Evolutionary conservation across 2,888 invertebrate genomes (phyloP), one percentile per base, ranked within the genome.

Genomic region (Ennomos fuscantarius): DNA sequence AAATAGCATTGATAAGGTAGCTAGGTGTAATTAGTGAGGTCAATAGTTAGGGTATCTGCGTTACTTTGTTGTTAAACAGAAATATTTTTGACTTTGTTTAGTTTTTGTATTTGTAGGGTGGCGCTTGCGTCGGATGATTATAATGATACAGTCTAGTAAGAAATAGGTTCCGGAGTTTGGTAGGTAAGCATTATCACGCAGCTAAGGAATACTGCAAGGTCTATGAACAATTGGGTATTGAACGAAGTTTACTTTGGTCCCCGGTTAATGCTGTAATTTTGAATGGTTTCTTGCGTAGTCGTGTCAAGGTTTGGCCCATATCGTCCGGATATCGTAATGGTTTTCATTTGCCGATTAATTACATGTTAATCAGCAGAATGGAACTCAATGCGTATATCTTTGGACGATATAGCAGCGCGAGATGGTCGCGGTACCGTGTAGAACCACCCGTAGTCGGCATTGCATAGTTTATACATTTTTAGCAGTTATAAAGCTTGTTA

Each of bases 11-110:
- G 75, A 72, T 87, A 83, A 84, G 79, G 76, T 87, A 88, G 86
- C 78, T 88, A 87, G 86, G 83, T 69, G 70, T 82, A 79, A 82
- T 84, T 82, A 87, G 84, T 79, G 79, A 76, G 77, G 77, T 77
- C 77, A 79, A 53, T 84, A 81, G 78, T 70, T 82, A 80, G 75
- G 78, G 72, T 77, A 75, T 76, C 73, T 73, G 82, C 74, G 74
- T 78, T 81, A 77, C 73, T 81, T 79, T 74, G 80, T 84, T 85
- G 78, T 76, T 12, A 56, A 69, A 75, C 76, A 74, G 72, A 74
- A 75, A 81, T 81, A 81, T 84, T 82, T 79, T 83, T 72, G 67
- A 72, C 68, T 75, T 76, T 73, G 68, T 73, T 76, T 81, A 79
- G 74, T 68, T 78, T 81, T 80, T 77, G 68, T 79, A 76, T 74